These are phyloP conservation scores for Nothura maculosa DNA, from an alignment of 2,797 vertebrate genomes.

Conservation along the genomic window DNA sequence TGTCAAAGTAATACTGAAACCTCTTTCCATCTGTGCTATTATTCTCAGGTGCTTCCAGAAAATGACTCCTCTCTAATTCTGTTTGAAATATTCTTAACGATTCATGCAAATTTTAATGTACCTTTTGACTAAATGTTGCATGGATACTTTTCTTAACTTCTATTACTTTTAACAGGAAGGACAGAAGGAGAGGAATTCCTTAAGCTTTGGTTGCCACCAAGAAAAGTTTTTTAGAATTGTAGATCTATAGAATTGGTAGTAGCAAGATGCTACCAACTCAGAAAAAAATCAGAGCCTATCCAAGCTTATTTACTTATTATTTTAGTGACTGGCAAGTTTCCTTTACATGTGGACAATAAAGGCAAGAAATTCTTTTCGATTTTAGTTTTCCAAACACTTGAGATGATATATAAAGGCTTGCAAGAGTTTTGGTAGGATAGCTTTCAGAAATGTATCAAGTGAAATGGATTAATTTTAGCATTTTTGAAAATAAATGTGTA, in stretches of 20 bases:
- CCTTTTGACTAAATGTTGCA: background rate
- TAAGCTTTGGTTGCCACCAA: too few species aligned
- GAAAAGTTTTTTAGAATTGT: too few species aligned
- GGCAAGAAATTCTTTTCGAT: too few species aligned
- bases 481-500: background rate
- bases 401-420: too few species aligned
- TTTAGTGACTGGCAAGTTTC: too few species aligned
- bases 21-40: slow-evolving; percentile 8
- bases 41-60: background rate
- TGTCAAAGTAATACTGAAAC: background rate
- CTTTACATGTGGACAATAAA: too few species aligned
- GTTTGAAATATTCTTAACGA: background rate
- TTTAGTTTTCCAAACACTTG: too few species aligned
- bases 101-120: background rate
- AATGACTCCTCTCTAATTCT: background rate
- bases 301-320: too few species aligned
- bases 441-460: background rate
- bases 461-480: background rate
- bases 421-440: background rate
- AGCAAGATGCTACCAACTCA: too few species aligned
- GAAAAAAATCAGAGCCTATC: too few species aligned
- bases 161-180: background rate
- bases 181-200: too few species aligned
- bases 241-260: too few species aligned
- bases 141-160: background rate